These are phyloP conservation scores for Latrodectus hesperus DNA, from an alignment of 2,888 invertebrate species.

Conservation along the genomic window DNA sequence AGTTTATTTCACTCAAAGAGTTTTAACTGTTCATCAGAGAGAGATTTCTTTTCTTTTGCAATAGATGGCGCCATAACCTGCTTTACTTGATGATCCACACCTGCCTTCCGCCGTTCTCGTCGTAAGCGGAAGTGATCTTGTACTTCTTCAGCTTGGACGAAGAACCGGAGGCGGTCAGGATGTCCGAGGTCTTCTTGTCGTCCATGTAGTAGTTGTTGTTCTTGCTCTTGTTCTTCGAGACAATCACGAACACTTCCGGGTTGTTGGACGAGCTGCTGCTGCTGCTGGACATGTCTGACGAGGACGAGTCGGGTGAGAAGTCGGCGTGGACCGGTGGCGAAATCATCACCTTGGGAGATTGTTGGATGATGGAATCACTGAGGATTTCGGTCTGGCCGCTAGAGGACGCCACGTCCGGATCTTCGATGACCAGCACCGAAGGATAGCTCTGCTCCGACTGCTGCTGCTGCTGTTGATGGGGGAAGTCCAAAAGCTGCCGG, in stretches of 20 bases:
- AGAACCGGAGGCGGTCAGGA: constrained; percentile 18
- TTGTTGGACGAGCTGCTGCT: constrained; percentile 9
- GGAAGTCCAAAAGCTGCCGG: constrained; percentile 49
- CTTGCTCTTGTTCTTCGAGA: constrained; percentile 50
- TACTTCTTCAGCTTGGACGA: constrained; percentile 58
- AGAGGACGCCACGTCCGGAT: constrained; percentile 52
- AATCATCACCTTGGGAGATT: constrained; percentile 37
- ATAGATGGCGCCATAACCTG: background rate
- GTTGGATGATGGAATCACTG: constrained; percentile 26
- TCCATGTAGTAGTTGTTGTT: constrained; percentile 21
- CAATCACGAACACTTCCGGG: constrained; percentile 59
- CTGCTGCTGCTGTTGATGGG: constrained; percentile 27
- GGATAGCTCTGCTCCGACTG: constrained; percentile 20
- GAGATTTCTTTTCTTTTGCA: background rate
- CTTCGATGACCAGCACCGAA: constrained; percentile 62
- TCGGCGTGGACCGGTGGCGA: constrained; percentile 52
- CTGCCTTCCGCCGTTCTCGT: constrained; percentile 54
- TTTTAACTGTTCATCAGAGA: background rate
- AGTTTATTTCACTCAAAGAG: constrained; percentile 2
- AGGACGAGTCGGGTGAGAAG: constrained; percentile 32
- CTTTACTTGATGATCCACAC: constrained; percentile 65
- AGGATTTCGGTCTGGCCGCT: constrained; percentile 19
- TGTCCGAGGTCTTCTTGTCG: constrained; percentile 44
- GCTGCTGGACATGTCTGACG: constrained; percentile 24
- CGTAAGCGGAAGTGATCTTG: constrained; percentile 58